Evolutionary conservation across 1,140 invertebrate species (phyloP).

Genomic region (Pseudomyrmex gracilis): DNA sequence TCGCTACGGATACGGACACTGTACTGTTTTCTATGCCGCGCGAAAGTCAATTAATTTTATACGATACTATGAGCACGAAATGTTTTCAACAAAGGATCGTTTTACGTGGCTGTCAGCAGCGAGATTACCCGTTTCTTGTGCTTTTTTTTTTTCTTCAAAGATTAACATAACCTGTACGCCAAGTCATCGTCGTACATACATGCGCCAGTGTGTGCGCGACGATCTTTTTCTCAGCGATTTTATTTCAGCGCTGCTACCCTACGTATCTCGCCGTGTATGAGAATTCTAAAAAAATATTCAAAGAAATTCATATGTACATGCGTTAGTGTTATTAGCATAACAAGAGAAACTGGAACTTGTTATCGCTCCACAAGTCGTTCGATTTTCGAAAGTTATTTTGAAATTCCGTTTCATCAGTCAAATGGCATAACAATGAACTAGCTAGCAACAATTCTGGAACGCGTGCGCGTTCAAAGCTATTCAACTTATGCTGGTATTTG

Average conservation of each 20-base stretch:
- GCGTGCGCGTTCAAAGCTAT: neutral
- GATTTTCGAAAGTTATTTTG: too few species aligned
- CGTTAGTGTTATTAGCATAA: neutral
- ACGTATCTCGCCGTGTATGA: neutral
- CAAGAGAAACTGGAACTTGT: neutral
- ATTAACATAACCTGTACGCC: constrained; percentile 65
- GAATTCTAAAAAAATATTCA: neutral
- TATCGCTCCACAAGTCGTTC: neutral
- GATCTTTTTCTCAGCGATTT: constrained; percentile 19
- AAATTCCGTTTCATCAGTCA: neutral
- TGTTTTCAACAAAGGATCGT: neutral
- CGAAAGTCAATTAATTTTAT: constrained; percentile 43
- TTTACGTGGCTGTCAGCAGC: neutral
- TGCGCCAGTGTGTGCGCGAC: neutral
- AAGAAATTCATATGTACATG: neutral
- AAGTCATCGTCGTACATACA: neutral
- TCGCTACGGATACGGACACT: constrained; percentile 27
- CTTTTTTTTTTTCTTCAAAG: neutral
- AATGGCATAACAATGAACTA: constrained; percentile 15
- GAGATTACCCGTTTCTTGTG: neutral
- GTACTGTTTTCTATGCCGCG: constrained; percentile 14
- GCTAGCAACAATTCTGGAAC: neutral
- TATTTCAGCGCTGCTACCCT: neutral
- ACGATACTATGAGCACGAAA: constrained; percentile 8
- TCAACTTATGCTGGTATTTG: neutral